Evolutionary conservation across 2,888 invertebrate species (phyloP).

Genomic region (Elegia similella): DNA sequence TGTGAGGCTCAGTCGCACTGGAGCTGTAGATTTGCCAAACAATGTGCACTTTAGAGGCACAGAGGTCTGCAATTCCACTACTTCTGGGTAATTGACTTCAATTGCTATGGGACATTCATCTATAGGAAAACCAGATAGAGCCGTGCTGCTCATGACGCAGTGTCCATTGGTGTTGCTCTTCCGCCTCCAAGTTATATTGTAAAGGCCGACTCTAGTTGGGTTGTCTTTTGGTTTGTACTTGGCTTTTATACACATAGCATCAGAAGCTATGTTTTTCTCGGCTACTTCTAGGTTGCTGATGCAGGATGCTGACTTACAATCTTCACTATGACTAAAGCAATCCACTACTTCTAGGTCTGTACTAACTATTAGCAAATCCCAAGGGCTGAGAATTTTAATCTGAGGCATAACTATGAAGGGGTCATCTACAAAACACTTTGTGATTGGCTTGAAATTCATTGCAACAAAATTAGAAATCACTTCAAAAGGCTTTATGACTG

Average conservation of each 20-base stretch:
- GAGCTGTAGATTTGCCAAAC: slow-evolving; percentile 86
- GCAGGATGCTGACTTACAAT: slow-evolving; percentile 54
- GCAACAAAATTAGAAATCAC: slow-evolving; percentile 84
- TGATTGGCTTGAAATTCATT: slow-evolving; percentile 83
- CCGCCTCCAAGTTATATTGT: slow-evolving; percentile 72
- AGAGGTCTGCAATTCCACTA: slow-evolving; percentile 87
- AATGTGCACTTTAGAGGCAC: slow-evolving; percentile 87
- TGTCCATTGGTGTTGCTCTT: slow-evolving; percentile 49
- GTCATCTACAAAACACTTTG: slow-evolving; percentile 85
- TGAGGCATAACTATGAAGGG: slow-evolving; percentile 86
- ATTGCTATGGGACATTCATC: slow-evolving; percentile 84
- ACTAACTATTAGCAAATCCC: slow-evolving; percentile 85
- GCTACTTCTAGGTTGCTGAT: slow-evolving; percentile 63
- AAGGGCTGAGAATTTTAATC: slow-evolving; percentile 85
- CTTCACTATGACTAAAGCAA: slow-evolving; percentile 59
- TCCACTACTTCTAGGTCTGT: slow-evolving; percentile 84
- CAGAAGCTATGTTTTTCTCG: slow-evolving; percentile 66
- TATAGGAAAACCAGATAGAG: slow-evolving; percentile 79
- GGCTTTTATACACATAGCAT: slow-evolving; percentile 69
- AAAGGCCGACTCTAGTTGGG: slow-evolving; percentile 66
- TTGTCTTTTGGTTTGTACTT: slow-evolving; percentile 66
- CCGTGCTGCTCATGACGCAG: slow-evolving; percentile 78
- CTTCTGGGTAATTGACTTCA: slow-evolving; percentile 85
- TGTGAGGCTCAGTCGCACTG: slow-evolving; percentile 87
- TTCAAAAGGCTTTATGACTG: slow-evolving; percentile 87